Evolutionary conservation across 2,797 vertebrate species (phyloP), one percentile per base, ranked within the genome.

Genomic region (Aeoliscus strigatus): DNA sequence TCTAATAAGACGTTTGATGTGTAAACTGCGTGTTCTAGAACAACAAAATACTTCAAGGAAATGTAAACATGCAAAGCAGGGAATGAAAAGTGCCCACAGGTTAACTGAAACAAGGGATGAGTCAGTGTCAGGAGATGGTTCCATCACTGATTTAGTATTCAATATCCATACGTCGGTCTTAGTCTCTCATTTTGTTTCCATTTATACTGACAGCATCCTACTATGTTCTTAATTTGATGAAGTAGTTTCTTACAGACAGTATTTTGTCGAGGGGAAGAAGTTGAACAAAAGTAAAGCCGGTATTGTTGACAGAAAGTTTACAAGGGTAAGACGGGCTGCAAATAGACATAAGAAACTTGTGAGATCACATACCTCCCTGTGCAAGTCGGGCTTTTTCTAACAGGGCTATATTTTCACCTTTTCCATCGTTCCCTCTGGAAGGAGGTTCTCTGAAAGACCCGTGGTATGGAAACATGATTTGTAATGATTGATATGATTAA

Each of bases 1-100:
- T 66, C 50, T 74, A 73, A 77, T 71, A 60, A 64, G 46, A 59
- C 9, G 6, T 63, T 61, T 70, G 51, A 85, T 72, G 66, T 64
- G 61, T 52, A 55, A 68, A 71, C 40, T 21, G 44, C 53, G 49
- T 60, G 52, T 46, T 72, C 48, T 62, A 63, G 73, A 53, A 51
- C 39, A 69, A 62, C 60, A 80, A 73, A 73, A 71, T 56, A 42
- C 61, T 42, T 73, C 58, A 72, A 72, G 69, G 63, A 75, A 78
- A 67, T 66, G 39, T 52, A 51, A 61, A n/a, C n/a, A n/a, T n/a
- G n/a, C 47, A 46, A 42, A 61, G 52, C 52, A 39, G 50, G 54
- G 21, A 25, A 52, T 59, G 43, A 60, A 41, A 48, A 46, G 52
- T 45, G 56, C 50, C 52, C 11, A 47, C 17, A 58, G 66, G 60